A percentile compares a stretch with the other conserved stretches of the same genome.
Conservation (phyloP, 30 jellyfish, hydroid and myxozoan genomes). For the Rhopilema esculentum region DNA sequence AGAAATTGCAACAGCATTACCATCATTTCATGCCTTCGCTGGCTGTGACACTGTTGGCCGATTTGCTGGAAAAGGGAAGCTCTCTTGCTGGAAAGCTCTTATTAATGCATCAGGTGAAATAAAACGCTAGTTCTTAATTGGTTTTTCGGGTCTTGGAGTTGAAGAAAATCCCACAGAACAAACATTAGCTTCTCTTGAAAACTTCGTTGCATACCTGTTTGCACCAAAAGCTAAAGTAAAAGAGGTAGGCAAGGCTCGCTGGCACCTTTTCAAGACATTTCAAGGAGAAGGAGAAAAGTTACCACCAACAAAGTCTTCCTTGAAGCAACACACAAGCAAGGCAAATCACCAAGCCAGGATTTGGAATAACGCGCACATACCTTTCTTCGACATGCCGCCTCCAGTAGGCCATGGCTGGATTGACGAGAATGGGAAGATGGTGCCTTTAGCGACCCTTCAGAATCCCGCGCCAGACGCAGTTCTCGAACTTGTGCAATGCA, state of each 20-base stretch:
- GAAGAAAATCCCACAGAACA: constrained; percentile 32
- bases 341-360: constrained; percentile 53
- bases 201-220: constrained; percentile 28
- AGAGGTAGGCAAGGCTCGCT: constrained; percentile 42
- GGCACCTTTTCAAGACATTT: constrained; percentile 21
- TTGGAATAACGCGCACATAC: constrained; percentile 33
- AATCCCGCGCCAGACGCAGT: constrained; percentile 46
- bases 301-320: constrained; percentile 53
- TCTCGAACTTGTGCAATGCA: constrained; percentile 43
- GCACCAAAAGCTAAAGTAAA: constrained; percentile 38
- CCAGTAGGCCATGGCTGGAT: constrained; percentile 53
- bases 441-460: constrained; percentile 25
- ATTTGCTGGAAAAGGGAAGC: constrained; percentile 53
- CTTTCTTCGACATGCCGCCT: constrained; percentile 32
- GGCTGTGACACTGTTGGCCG: constrained; percentile 57
- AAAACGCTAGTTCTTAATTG: constrained; percentile 15
- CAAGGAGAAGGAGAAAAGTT: constrained; percentile 54
- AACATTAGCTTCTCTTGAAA: constrained; percentile 20
- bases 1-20: constrained; percentile 47
- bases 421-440: constrained; percentile 38
- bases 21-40: constrained; percentile 45
- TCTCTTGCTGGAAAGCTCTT: too few species aligned
- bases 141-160: constrained; percentile 33
- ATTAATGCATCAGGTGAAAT: constrained; percentile 33
- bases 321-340: constrained; percentile 35